Evolutionary conservation across 2,797 vertebrate genomes (phyloP), one percentile per base, ranked within the genome.

Genomic region (Coregonus suidteri): DNA sequence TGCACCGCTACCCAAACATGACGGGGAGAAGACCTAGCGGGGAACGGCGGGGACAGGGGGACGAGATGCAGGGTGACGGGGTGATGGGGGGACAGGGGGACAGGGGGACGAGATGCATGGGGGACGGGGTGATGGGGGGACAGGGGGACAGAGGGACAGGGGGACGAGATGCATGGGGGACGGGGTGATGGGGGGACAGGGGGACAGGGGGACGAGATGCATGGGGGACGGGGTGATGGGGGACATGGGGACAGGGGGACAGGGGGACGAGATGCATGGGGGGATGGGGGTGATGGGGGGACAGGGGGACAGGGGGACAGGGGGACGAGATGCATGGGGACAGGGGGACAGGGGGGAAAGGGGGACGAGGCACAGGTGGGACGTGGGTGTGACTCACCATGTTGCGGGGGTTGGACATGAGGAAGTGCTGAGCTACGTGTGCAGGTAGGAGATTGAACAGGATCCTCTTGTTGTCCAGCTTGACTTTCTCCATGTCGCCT

Each of bases 401-500:
- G 90, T 98, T 99, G 81, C 97, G 95, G 85, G 98, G 98, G 91
- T 99, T 99, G 76, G 98, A 99, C 95, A 98, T 91, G 51, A 99
- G 95, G 92, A 99, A 99, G 90, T 99, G 98, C 75, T 99, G 97
- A 66, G 98, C 98, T 74, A 99, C 98, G 0, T 99, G 98, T 52
- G 95, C 98, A 0, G 98, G 97, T 82, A 99, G 93, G 16, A 99
- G 95, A 81, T 99, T 99, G 92, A 99, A 99, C 83, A 99, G 96
- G 81, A 99, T 99, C 90, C 98, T 94, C 89, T 96, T 96, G 88
- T 99, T 99, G 92, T 99, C 98, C 89, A 99, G 91, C 87, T 99
- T 99, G 75, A 99, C 97, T 84, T 95, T 96, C 86, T 99, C 98
- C 98, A 99, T 99, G 79, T 98, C 98, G 1, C 97, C 97, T 77